Evolutionary conservation across 2,888 invertebrate species (phyloP).

Genomic region (Liopterus haemorrhoidalis): DNA sequence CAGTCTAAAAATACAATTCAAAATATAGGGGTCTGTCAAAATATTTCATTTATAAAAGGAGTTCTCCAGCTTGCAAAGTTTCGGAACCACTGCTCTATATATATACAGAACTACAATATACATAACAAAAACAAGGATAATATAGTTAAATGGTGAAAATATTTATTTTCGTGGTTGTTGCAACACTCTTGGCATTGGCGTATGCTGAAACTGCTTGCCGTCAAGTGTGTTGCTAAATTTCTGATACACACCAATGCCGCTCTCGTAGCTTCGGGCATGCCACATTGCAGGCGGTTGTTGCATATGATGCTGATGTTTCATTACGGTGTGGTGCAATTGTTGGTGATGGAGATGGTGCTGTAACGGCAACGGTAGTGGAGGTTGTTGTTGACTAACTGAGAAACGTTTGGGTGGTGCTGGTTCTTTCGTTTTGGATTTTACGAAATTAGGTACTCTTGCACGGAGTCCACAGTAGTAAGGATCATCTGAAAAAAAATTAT

Average conservation of each 20-base stretch:
- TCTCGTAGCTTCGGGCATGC: slow-evolving; percentile 86
- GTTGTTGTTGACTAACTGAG: slow-evolving; percentile 10
- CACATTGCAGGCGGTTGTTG: slow-evolving; percentile 58
- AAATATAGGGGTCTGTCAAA: too few species aligned
- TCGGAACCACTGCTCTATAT: too few species aligned
- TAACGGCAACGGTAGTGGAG: slow-evolving; percentile 12
- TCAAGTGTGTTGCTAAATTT: slow-evolving; percentile 12
- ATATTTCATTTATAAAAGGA: too few species aligned
- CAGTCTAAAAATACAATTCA: too few species aligned
- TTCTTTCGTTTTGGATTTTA: slow-evolving; percentile 45
- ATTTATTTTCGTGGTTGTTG: slow-evolving; percentile 21
- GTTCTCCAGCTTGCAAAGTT: too few species aligned
- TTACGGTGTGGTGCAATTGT: slow-evolving; percentile 10
- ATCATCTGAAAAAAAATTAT: slow-evolving; percentile 51
- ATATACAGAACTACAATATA: too few species aligned
- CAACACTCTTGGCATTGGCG: slow-evolving; percentile 16
- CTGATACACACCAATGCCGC: slow-evolving; percentile 76
- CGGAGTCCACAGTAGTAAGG: slow-evolving; percentile 65
- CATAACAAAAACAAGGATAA: too few species aligned
- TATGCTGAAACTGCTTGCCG: slow-evolving; percentile 44
- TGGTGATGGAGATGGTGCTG: background rate
- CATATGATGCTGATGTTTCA: slow-evolving; percentile 45
- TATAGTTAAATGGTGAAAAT: too few species aligned
- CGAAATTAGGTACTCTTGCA: slow-evolving; percentile 65
- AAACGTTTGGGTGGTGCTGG: slow-evolving; percentile 42